These are phyloP conservation scores for Pseudanteris insignis DNA, from an alignment of 2,888 invertebrate species.

Conservation along the genomic window DNA sequence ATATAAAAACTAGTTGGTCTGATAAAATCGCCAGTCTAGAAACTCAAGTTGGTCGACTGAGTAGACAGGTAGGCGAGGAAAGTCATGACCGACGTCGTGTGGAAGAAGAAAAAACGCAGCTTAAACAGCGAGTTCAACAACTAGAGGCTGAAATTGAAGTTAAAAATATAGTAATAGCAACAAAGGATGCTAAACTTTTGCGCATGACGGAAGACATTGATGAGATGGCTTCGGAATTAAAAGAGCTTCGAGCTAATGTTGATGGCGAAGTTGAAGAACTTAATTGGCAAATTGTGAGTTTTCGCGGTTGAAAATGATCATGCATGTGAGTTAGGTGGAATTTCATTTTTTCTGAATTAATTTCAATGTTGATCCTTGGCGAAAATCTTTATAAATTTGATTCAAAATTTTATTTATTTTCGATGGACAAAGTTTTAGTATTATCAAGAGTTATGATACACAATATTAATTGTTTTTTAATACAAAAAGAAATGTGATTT, in stretches of 20 bases:
- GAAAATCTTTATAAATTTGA: slow-evolving; percentile 8
- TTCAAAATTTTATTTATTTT: background rate
- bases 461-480: no score
- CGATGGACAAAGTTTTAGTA: no score
- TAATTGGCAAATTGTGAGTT: slow-evolving; percentile 66
- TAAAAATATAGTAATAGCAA: slow-evolving; percentile 73
- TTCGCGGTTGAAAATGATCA: slow-evolving; percentile 59
- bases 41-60: slow-evolving; percentile 86
- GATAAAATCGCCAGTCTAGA: slow-evolving; percentile 88
- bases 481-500: no score
- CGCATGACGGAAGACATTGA: slow-evolving; percentile 79
- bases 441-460: no score
- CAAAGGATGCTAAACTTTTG: slow-evolving; percentile 78
- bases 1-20: slow-evolving; percentile 92
- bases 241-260: slow-evolving; percentile 65
- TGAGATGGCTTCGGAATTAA: slow-evolving; percentile 75
- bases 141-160: slow-evolving; percentile 76
- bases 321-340: slow-evolving; percentile 50
- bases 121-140: slow-evolving; percentile 73
- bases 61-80: slow-evolving; percentile 85
- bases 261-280: slow-evolving; percentile 65
- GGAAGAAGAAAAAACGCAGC: slow-evolving; percentile 74
- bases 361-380: no score
- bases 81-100: slow-evolving; percentile 82
- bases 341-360: no score